Conservation (phyloP, 2,888 invertebrate genomes). For the Lamellibrachia satsuma region DNA sequence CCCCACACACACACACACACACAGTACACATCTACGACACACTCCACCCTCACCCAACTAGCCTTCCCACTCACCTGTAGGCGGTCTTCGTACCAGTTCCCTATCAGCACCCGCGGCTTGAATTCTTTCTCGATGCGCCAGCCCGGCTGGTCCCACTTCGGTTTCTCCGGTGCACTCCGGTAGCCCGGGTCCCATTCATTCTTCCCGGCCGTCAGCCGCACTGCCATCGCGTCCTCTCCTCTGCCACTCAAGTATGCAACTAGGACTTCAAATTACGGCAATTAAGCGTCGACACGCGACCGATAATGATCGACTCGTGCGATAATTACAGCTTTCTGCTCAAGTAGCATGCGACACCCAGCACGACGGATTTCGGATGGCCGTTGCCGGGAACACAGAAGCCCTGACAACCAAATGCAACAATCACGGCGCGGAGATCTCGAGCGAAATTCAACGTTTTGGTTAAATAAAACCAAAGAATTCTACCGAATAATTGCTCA, state of each 20-base stretch:
- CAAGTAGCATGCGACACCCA: conserved; percentile 4
- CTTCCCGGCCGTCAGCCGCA: not conserved
- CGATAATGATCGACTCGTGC: not conserved
- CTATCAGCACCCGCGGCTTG: conserved; percentile 14
- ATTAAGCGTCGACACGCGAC: not conserved
- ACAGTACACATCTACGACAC: no score
- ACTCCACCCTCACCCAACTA: not conserved
- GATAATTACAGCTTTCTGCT: conserved; percentile 12
- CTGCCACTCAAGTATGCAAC: not conserved
- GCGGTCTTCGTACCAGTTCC: conserved; percentile 19
- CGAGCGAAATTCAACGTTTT: not conserved
- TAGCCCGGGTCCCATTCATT: conserved; percentile 13
- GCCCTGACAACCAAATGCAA: not conserved
- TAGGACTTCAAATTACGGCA: not conserved
- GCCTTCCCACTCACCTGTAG: not conserved
- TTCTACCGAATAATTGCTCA: not conserved
- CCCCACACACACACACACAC: no score
- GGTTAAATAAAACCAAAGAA: not conserved
- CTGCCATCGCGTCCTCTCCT: not conserved
- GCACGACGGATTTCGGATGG: not conserved
- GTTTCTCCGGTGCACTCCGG: not conserved
- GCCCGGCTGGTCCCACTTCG: conserved; percentile 13
- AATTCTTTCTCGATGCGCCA: not conserved
- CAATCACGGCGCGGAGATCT: not conserved
- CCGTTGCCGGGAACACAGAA: conserved; percentile 2